These are phyloP conservation scores for Drosophila mauritiana DNA, from an alignment of 1,140 invertebrate species.

Conservation along the genomic window DNA sequence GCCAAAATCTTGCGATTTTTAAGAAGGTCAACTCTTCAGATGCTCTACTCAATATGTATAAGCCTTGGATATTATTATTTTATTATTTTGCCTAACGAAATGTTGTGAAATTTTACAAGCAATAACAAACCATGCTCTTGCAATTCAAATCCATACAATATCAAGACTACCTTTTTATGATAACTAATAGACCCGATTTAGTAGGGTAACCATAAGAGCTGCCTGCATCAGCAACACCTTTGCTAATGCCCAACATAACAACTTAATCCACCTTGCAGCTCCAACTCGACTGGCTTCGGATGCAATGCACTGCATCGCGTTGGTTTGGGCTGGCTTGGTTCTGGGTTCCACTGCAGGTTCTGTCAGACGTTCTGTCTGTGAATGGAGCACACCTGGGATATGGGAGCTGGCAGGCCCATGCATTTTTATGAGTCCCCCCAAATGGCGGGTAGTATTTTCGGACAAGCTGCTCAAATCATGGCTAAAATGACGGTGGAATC, in stretches of 20 bases:
- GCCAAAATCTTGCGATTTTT: conserved; percentile 11
- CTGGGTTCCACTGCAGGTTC: conserved; percentile 4
- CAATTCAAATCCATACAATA: not conserved
- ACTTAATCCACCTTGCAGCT: conserved; percentile 70
- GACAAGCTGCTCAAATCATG: conserved; percentile 70
- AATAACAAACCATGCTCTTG: too few species aligned
- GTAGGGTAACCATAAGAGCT: conserved; percentile 15
- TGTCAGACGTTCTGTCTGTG: conserved; percentile 57
- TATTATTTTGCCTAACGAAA: too few species aligned
- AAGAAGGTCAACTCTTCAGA: not conserved
- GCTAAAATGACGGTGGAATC: conserved; percentile 39
- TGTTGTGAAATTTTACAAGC: too few species aligned
- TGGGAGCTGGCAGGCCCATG: conserved; percentile 12
- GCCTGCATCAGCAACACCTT: conserved; percentile 61
- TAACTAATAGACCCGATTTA: not conserved
- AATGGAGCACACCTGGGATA: conserved; percentile 31
- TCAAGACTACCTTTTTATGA: not conserved
- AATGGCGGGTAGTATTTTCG: conserved; percentile 43
- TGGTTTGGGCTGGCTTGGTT: conserved; percentile 13
- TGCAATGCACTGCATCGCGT: conserved; percentile 20
- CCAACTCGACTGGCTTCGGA: conserved; percentile 28
- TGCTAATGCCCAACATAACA: conserved; percentile 73
- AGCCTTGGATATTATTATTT: not conserved
- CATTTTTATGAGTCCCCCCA: conserved; percentile 42
- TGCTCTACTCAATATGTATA: not conserved